Evolutionary conservation across 2,113 vertebrate genomes (phyloP).

Genomic region (Oreocharis arfaki): DNA sequence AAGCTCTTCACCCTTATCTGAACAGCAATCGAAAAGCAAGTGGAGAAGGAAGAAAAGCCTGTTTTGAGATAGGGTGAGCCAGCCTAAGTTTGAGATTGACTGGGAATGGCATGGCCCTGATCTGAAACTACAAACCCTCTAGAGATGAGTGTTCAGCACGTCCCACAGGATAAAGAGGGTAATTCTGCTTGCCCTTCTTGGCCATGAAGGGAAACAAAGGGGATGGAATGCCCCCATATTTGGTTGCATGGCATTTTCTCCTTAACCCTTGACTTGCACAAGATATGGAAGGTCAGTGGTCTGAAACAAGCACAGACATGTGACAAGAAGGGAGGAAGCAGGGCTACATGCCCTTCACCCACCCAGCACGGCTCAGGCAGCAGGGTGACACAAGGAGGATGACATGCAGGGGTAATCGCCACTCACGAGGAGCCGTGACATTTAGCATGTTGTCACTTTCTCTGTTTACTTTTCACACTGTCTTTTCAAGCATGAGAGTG

Average conservation of each 20-base stretch:
- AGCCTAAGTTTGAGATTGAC: neutral
- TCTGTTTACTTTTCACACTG: neutral
- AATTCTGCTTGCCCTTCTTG: neutral
- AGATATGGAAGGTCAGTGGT: neutral
- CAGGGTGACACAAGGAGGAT: accelerated
- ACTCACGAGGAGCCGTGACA: accelerated
- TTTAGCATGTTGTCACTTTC: neutral
- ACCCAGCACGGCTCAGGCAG: accelerated
- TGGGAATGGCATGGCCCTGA: neutral
- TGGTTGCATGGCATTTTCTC: neutral
- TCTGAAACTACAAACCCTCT: neutral
- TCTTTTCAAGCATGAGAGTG: neutral
- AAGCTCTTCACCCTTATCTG: neutral
- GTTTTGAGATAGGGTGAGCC: neutral
- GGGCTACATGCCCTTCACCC: neutral
- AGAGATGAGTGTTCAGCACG: neutral
- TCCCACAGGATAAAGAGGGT: neutral
- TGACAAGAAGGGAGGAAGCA: neutral
- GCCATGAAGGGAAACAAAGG: neutral
- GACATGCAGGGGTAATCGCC: accelerated
- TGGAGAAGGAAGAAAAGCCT: neutral
- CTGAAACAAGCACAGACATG: neutral
- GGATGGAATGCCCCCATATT: neutral
- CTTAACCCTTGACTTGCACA: neutral
- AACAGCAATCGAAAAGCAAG: neutral